Percentiles rank a stretch among this genome's conserved stretches.
Conservation (phyloP, 2,888 invertebrate species). For the Drosophila neonasuta region DNA sequence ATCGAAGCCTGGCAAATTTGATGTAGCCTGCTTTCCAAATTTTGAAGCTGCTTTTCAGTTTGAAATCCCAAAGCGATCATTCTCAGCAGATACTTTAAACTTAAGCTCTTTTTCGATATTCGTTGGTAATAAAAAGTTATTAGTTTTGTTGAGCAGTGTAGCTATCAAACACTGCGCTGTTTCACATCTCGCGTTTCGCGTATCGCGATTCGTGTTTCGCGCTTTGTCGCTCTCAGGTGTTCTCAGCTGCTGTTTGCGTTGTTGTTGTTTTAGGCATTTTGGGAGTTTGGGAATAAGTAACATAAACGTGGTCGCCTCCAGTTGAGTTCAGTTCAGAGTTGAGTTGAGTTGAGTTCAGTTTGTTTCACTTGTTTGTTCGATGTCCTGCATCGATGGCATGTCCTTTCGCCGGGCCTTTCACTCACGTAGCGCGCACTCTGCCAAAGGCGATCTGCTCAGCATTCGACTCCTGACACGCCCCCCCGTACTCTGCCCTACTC, state of each 20-base stretch:
- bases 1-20: background rate
- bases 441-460: slow-evolving; percentile 23
- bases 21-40: background rate
- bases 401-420: slow-evolving; percentile 51
- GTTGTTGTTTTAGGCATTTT: slow-evolving; percentile 30
- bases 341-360: background rate
- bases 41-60: too few species aligned
- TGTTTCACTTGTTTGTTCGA: slow-evolving; percentile 56
- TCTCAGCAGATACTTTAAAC: background rate
- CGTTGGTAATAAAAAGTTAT: background rate
- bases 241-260: slow-evolving; percentile 6
- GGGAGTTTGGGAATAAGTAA: slow-evolving; percentile 25
- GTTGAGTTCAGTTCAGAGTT: background rate
- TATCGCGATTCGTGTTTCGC: slow-evolving; percentile 10
- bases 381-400: slow-evolving; percentile 44
- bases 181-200: background rate
- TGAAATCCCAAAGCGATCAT: background rate
- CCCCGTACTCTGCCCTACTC: background rate
- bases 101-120: background rate
- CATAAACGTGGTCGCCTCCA: slow-evolving; percentile 28
- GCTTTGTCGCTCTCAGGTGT: slow-evolving; percentile 6
- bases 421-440: slow-evolving; percentile 32
- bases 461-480: background rate
- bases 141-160: slow-evolving; percentile 9
- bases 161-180: slow-evolving; percentile 5